phyloP scores from a whole-genome alignment of 2,888 invertebrate genomes.

The Acleris laterana region DNA sequence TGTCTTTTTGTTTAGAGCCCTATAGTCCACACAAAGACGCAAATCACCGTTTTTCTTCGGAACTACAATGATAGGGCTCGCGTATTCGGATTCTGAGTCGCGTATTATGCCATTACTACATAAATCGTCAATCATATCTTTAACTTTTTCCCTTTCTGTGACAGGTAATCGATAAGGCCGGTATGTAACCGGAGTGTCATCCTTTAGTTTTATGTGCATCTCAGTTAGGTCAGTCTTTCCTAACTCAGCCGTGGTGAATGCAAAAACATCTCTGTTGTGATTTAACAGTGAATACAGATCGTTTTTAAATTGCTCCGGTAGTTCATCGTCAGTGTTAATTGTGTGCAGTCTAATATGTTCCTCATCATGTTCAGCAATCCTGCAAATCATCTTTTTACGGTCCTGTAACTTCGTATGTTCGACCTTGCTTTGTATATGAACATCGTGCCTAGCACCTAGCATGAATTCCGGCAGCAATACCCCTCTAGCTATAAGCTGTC shows the following conservation, averaged over 20 bases:
- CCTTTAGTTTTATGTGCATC: conserved; percentile 35
- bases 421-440: background rate
- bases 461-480: conserved; percentile 3
- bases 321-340: conserved; percentile 7
- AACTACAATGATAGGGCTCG: conserved; percentile 11
- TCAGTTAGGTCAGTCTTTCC: conserved; percentile 30
- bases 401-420: background rate
- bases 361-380: background rate
- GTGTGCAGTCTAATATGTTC: background rate
- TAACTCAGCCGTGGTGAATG: conserved; percentile 24
- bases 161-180: conserved; percentile 32
- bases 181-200: conserved; percentile 33
- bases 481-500: conserved; percentile 7
- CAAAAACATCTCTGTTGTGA: conserved; percentile 29
- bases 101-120: conserved; percentile 5
- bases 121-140: conserved; percentile 6
- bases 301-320: background rate
- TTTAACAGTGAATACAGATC: conserved; percentile 22
- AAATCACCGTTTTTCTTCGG: conserved; percentile 43
- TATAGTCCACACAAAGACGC: conserved; percentile 44
- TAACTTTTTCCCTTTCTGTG: conserved; percentile 12
- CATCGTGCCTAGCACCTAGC: background rate
- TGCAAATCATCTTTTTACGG: background rate
- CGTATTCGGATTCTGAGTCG: conserved; percentile 10
- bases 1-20: conserved; percentile 38